phyloP scores from a whole-genome alignment of 1,140 invertebrate genomes.

The Protaetia brevitarsis region DNA sequence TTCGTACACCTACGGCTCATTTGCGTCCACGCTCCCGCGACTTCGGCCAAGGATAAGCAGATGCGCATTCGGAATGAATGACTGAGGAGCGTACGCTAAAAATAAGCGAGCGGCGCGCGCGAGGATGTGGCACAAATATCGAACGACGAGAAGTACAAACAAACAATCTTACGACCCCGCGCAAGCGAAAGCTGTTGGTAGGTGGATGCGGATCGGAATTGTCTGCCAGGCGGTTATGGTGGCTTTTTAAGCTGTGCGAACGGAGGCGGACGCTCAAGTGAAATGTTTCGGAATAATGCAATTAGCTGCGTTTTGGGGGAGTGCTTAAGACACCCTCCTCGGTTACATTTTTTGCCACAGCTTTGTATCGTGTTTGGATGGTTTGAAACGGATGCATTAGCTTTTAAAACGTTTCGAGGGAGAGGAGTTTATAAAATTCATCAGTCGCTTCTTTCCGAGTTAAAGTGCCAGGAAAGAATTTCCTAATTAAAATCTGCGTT shows the following conservation, averaged over 20 bases:
- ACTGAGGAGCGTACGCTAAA: background rate
- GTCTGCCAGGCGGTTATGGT: background rate
- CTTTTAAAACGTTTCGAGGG: background rate
- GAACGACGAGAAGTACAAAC: conserved; percentile 1
- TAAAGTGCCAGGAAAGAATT: no score
- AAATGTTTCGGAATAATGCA: conserved; percentile 15
- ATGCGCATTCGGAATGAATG: background rate
- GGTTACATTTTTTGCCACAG: background rate
- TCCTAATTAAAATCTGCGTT: no score
- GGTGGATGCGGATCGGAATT: background rate
- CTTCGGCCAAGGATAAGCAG: background rate
- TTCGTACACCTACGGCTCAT: background rate
- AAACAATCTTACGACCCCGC: background rate
- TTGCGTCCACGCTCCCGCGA: background rate
- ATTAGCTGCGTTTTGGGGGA: conserved; percentile 13
- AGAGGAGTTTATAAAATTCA: no score
- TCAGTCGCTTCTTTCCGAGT: no score
- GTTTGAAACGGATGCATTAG: background rate
- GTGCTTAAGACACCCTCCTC: conserved; percentile 1
- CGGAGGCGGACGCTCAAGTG: background rate
- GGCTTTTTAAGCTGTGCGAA: background rate
- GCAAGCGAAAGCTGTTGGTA: background rate
- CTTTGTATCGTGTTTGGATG: background rate
- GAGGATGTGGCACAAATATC: background rate
- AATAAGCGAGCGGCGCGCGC: background rate